Evolutionary conservation across 2,113 vertebrate species (phyloP).

Genomic region (Rhinoptilus africanus): DNA sequence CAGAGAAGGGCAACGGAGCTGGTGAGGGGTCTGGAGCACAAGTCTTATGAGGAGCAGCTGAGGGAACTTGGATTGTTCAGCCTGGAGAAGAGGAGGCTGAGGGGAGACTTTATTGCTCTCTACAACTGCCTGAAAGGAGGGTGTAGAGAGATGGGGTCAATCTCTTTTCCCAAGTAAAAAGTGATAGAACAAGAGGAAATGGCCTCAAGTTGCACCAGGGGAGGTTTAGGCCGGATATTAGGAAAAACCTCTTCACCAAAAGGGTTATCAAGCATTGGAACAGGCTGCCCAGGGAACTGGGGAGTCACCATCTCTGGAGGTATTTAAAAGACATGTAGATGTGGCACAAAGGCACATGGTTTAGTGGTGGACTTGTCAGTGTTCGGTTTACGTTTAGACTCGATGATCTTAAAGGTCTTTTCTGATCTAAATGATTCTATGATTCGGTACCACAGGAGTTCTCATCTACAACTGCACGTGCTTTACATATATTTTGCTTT

Average conservation of each 20-base stretch:
- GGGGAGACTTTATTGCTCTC: background rate
- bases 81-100: background rate
- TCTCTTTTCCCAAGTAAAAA: background rate
- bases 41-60: background rate
- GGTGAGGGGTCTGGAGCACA: background rate
- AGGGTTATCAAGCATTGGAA: background rate
- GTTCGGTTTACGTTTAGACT: background rate
- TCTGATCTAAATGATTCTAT: background rate
- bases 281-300: background rate
- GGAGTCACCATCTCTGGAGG: background rate
- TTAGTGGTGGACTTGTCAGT: background rate
- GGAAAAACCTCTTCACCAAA: background rate
- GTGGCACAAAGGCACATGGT: background rate
- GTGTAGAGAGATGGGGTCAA: fast-evolving
- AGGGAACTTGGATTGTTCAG: background rate
- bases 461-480: background rate
- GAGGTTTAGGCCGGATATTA: background rate
- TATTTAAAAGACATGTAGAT: background rate
- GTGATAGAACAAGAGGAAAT: background rate
- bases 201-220: background rate
- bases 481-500: background rate
- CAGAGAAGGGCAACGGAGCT: background rate
- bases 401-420: background rate
- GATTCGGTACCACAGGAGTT: background rate
- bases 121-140: background rate